Evolutionary conservation across 2,113 vertebrate species (phyloP), one percentile per base, ranked within the genome.

Genomic region (Otus sunia): DNA sequence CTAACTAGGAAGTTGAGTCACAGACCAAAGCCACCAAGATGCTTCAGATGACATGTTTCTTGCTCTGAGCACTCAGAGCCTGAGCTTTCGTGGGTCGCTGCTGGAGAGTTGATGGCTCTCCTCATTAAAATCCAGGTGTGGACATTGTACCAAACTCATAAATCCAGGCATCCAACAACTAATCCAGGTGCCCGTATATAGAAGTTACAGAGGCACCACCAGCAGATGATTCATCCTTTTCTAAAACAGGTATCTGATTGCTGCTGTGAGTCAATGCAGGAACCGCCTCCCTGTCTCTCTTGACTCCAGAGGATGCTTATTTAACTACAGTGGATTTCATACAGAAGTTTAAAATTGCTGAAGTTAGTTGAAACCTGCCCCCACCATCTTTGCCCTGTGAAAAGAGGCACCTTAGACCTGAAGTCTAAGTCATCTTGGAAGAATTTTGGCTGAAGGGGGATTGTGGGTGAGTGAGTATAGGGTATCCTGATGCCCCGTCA

Each of bases 141-240:
- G 56, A 74, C 64, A 64, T 6, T 39, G 73, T 15, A 22, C 34
- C 66, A 82, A 94, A 80, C 50, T 69, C n/a, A 12, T 67, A 11
- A 11, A 60, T 25, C 26, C 53, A 60, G 37, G 59, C 52, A 41
- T 36, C 69, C 68, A 64, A 60, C 68, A 82, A 66, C 43, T 62
- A 81, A 75, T 34, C 47, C 69, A 52, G 64, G 68, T 39, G 43
- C 72, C 77, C 0, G 3, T 79, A 86, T 80, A 66, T 58, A 90
- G 83, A 86, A 94, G 36, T 78, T 72, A 85, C 7, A 58, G 52
- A 82, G 72, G 80, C 56, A 49, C 60, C 89, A 87, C 56, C 77
- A 64, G 81, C 32, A 39, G 81, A 89, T 96, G 92, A 97, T 32
- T 96, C 96, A 96, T 49, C 58, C 62, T 62, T 76, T 91, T 82